Conservation (phyloP, 2,888 invertebrate species). For the Plagodis dolabraria region DNA sequence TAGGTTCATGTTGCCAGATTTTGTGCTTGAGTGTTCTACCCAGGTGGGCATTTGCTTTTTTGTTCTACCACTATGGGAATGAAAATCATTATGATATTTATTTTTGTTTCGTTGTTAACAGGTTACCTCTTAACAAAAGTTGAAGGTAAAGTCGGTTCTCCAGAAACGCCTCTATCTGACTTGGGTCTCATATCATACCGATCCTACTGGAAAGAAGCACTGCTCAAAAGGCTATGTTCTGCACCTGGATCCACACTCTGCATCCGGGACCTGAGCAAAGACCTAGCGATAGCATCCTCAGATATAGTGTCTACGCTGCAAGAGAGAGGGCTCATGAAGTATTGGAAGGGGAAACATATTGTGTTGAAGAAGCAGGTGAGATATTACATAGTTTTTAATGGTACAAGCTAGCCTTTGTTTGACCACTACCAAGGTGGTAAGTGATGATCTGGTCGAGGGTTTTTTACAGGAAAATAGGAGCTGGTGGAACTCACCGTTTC, state of each 20-base stretch:
- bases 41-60: too few relatives aligned
- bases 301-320: slow-evolving; percentile 99
- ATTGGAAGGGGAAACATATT: slow-evolving; percentile 99
- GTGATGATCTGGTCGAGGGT: too few relatives aligned
- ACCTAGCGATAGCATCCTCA: slow-evolving; percentile 98
- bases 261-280: slow-evolving; percentile 94
- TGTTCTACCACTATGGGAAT: neutral
- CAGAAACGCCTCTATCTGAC: slow-evolving; percentile 99
- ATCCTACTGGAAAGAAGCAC: slow-evolving; percentile 99
- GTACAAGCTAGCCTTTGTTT: neutral
- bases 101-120: slow-evolving; percentile 59
- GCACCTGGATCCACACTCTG: slow-evolving; percentile 95
- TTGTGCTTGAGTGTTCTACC: too few relatives aligned
- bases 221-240: slow-evolving; percentile 95
- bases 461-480: too few relatives aligned
- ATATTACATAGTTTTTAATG: slow-evolving; percentile 8
- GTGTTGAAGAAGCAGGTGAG: slow-evolving; percentile 96
- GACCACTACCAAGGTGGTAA: neutral
- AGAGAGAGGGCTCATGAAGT: slow-evolving; percentile 98
- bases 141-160: slow-evolving; percentile 99
- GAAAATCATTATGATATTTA: neutral
- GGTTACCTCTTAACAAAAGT: slow-evolving; percentile 98
- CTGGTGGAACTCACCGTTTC: too few relatives aligned
- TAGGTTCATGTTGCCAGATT: too few relatives aligned
- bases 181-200: slow-evolving; percentile 98